Percentiles rank a stretch among this genome's conserved stretches.
Evolutionary conservation across 1,140 invertebrate genomes (phyloP).

Genomic region (Colletes gigas): DNA sequence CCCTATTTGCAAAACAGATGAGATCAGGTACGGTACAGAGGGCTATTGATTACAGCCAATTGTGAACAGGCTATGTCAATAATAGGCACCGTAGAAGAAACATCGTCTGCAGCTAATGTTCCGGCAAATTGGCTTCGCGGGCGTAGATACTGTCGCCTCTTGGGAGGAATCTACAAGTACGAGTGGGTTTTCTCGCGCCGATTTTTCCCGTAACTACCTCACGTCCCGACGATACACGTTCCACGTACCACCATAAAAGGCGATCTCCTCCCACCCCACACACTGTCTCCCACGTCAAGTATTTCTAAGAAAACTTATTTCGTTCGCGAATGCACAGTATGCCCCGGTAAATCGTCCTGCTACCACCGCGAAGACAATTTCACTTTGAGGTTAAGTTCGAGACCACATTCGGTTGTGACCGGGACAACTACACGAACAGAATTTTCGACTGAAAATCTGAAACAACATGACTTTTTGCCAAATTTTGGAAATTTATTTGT

Average conservation of each 20-base stretch:
- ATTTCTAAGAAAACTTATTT: slow-evolving; percentile 5
- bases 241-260: slow-evolving; percentile 22
- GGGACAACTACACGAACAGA: too few relatives aligned
- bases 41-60: slow-evolving; percentile 36
- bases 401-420: too few relatives aligned
- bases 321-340: neutral
- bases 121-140: slow-evolving; percentile 76
- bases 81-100: slow-evolving; percentile 54
- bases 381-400: too few relatives aligned
- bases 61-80: slow-evolving; percentile 29
- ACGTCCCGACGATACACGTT: slow-evolving; percentile 65
- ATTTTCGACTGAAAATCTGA: too few relatives aligned
- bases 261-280: neutral
- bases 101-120: slow-evolving; percentile 75
- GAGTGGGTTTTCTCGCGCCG: slow-evolving; percentile 40
- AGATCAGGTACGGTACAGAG: neutral
- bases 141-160: slow-evolving; percentile 68
- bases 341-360: too few relatives aligned
- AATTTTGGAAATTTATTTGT: too few relatives aligned
- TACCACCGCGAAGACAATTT: neutral
- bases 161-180: slow-evolving; percentile 71
- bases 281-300: neutral
- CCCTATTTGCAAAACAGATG: neutral
- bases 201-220: slow-evolving; percentile 70
- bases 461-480: too few relatives aligned